Evolutionary conservation across 2,888 invertebrate species (phyloP), one percentile per base, ranked within the genome.

Genomic region (Mechanitis mazaeus): DNA sequence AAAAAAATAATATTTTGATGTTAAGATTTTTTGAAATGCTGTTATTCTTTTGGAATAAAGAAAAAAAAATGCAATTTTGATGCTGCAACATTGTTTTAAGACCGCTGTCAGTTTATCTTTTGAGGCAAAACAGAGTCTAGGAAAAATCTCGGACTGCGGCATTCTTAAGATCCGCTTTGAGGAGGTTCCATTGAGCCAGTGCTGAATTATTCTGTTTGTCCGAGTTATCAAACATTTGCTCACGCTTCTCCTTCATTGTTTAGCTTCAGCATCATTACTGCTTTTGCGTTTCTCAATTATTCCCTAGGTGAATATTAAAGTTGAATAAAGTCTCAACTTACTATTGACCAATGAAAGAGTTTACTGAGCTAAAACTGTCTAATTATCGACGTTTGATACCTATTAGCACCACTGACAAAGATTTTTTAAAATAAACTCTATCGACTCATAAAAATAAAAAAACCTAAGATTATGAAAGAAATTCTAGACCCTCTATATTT

Each of bases 191-290:
- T 78, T 77, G 78, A 78, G 79, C 75, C 78, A 75, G 76, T 79
- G 80, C 79, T 83, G 84, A 87, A 84, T 84, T 84, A 87, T 87
- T 85, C 84, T 80, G 85, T 85, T 85, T 87, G 86, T 84, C 78
- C 77, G 79, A 83, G 74, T 80, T 80, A 78, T 79, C 79, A 78
- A 79, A 76, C 75, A 78, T 80, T 80, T 74, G 71, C 77, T 67
- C 70, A 71, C 69, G 69, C 66, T 69, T 71, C 66, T 47, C 46
- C 67, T 68, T 69, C 66, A 70, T 62, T 63, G 62, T 67, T 69
- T 73, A 69, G 20, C 70, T 74, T 79, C 31, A 47, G n/a, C 20
- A 50, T 78, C 78, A 81, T 74, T 64, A 69, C 66, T 70, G 67
- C 68, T 47, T 59, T 59, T 58, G 58, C 56, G 42, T 55, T 55